Base-by-base conservation (phyloP, 2,113 vertebrate genomes). In the Glaucomys volans region DNA sequence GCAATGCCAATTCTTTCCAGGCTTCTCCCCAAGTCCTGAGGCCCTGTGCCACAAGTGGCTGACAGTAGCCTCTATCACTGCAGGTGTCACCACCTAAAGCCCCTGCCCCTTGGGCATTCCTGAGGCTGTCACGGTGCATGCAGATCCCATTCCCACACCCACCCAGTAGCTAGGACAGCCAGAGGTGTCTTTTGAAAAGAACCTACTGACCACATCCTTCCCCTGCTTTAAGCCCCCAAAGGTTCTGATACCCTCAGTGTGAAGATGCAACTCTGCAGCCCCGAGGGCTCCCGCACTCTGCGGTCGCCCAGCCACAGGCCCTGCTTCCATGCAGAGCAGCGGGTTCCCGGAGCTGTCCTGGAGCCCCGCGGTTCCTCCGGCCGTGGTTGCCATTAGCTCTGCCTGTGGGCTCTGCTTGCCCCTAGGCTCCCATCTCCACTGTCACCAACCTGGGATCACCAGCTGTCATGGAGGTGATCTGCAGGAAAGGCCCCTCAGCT, bases 381-480 rank as follows among this genome's bases (percentile, higher is more conserved):
- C n/a, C n/a, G n/a, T n/a, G n/a, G n/a, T n/a, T n/a, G n/a, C n/a
- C n/a, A n/a, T n/a, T n/a, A 47, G 44, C 9, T 47, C 18, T 1
- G 7, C 24, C 40, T 74, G 59, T 4, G 5, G 13, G 66, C 40
- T 22, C 57, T 64, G 26, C 59, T 35, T 57, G 18, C 17, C 40
- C 37, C 59, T 16, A 32, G 44, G 54, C 2, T 8, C 52, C 69
- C 26, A 42, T 18, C 28, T 62, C 5, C 37, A 16, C 30, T 35
- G 1, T 20, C 32, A 8, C 64, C 1, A 1, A 1, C 3, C 28
- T 17, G 3, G 22, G 8, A 0, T 8, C 32, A 3, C 7, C 37
- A 32, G 14, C 8, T 72, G 47, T 79, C 54, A 4, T 5, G 5
- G 18, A 79, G 16, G 13, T 8, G 28, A 8, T 18, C 13, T 64